Evolutionary conservation across 2,797 vertebrate species (phyloP).

Genomic region (Trachops cirrhosus): DNA sequence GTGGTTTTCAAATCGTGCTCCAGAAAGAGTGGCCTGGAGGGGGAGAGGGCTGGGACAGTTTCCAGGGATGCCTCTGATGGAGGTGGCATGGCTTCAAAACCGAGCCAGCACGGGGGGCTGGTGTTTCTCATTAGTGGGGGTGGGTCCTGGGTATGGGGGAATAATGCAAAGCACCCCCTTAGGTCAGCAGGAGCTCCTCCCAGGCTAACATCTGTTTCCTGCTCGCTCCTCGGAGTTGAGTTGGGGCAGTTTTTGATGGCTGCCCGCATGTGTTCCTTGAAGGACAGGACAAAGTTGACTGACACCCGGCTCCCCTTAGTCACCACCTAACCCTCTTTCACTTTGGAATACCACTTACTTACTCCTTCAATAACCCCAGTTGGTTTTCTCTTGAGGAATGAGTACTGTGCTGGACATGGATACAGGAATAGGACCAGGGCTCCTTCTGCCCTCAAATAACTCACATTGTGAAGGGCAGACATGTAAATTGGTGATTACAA

Average conservation of each 20-base stretch:
- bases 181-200: not conserved
- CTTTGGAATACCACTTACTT: not conserved
- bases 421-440: not conserved
- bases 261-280: rapidly evolving
- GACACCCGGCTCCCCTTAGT: not conserved
- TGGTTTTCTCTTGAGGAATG: not conserved
- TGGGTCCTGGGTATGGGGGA: too few relatives aligned
- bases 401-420: not conserved
- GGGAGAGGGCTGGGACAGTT: not conserved
- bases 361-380: not conserved
- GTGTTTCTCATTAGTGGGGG: not conserved
- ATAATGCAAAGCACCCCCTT: not conserved
- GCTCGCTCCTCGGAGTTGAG: not conserved
- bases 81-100: not conserved
- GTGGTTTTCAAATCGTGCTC: not conserved
- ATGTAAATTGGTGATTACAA: too few relatives aligned
- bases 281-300: not conserved
- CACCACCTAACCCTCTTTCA: not conserved
- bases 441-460: not conserved
- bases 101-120: not conserved
- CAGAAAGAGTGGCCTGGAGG: not conserved
- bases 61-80: not conserved
- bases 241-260: not conserved
- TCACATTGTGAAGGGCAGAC: not conserved
- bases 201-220: not conserved